These are phyloP conservation scores for Poeciliopsis retropinna DNA, from an alignment of 2,113 vertebrate genomes.

Conservation along the genomic window DNA sequence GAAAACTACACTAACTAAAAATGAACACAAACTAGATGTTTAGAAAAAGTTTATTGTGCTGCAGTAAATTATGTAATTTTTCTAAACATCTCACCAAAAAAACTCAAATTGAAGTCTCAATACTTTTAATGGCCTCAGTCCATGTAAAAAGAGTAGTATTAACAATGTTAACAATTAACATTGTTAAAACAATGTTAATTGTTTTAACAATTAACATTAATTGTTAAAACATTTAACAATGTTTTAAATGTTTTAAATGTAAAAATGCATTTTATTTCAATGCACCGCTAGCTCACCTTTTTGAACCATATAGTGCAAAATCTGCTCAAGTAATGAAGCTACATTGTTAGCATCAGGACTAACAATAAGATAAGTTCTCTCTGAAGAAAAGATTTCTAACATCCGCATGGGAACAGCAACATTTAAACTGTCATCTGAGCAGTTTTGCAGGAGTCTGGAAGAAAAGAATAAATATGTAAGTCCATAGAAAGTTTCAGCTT, in stretches of 20 bases:
- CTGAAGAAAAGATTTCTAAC: constrained; percentile 95
- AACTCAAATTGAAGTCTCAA: not conserved
- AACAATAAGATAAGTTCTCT: constrained; percentile 89
- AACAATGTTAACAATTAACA: too few species aligned
- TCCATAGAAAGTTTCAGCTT: not conserved
- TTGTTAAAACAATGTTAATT: too few species aligned
- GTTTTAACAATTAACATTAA: too few species aligned
- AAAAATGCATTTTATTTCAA: not conserved
- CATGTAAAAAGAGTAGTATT: not conserved
- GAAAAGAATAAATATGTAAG: constrained; percentile 15
- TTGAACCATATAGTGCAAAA: constrained; percentile 98
- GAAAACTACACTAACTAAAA: not conserved
- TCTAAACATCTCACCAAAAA: not conserved
- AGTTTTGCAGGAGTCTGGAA: constrained; percentile 87
- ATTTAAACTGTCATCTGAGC: constrained; percentile 89
- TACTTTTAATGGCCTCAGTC: not conserved
- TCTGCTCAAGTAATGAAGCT: constrained; percentile 92
- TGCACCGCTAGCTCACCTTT: constrained; percentile 84
- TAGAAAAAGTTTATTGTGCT: not conserved
- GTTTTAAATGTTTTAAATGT: not conserved
- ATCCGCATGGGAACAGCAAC: constrained; percentile 97
- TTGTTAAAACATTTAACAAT: not conserved
- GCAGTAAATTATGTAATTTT: not conserved
- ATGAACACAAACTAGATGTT: too few species aligned
- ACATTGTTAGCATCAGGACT: constrained; percentile 86